Evolutionary conservation across 2,888 invertebrate species (phyloP), one percentile per base, ranked within the genome.

Genomic region (Sipha maydis): DNA sequence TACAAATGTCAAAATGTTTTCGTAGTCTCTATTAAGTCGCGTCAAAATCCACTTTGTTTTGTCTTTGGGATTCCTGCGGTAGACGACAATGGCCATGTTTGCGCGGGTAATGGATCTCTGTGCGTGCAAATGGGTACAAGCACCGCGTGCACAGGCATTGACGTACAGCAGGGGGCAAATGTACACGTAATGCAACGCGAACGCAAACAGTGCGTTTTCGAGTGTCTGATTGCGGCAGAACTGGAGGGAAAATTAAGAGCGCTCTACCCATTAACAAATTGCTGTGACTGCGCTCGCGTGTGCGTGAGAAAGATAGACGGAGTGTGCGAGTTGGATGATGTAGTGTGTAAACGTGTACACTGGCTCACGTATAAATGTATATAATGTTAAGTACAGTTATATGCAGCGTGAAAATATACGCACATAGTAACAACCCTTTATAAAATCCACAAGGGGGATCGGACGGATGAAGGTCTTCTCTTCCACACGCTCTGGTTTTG

Each of bases 181-280:
- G 34, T 75, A 77, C 38, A 85, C 76, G 38, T 67, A 61, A 25
- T 67, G 61, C 84, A 41, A 61, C 14, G 67, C 38, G 48, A 48
- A 69, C 31, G 79, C 56, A 56, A 86, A 71, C 85, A 25, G 69
- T 28, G 54, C 69, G 79, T 56, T 86, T 69, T 86, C 71, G 71
- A 86, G 85, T 86, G 79, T 69, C 76, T 77, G 54, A 67, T 41
- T 21, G 69, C 71, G 71, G 77, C 54, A 54, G 78, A 69, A 54
- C 69, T 54, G 78, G 17, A 21, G 3, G 79, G 85, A 71, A 86
- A 86, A 86, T 86, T 86, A 86, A 79, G 79, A 86, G 85, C 79
- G 54, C 71, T 48, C 54, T 48, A 31, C 71, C 85, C 85, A 86
- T 86, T 86, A 86, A 86, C 85, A 86, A 86, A 86, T 86, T 86